Base-by-base conservation (phyloP, 2,888 invertebrate genomes). In the Ochlodes sylvanus region DNA sequence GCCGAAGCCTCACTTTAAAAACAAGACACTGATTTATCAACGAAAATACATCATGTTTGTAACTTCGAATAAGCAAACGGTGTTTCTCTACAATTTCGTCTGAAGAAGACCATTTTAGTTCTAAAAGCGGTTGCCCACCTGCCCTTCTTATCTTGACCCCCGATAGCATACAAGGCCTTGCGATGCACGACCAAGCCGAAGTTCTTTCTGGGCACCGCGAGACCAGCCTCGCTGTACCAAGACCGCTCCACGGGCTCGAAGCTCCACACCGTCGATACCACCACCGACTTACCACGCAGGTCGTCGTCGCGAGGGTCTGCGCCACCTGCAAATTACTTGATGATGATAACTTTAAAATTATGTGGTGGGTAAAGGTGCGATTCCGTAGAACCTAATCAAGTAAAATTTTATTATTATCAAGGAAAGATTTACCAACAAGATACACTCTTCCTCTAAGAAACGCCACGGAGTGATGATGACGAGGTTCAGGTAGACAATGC, bases 121-220 rank as follows among this genome's bases (percentile, higher is more conserved):
- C 5, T 10, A 38, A n/a, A 7, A n/a, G 32, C 15, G 15, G 38
- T 52, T 12, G n/a, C 55, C 42, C 69, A 91, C 93, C 93, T 94
- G 79, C 95, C 95, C 77, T 94, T 94, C 70, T 93, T 93, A 80
- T 95, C 95, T 84, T 96, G 95, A 7, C 96, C 96, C 0, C 96
- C 96, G 70, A 96, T 95, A 4, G 95, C 95, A 76, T 94, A 96
- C 75, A 97, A 86, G n/a, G 94, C 94, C 83, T 95, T 94, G 27
- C 94, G 94, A 74, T 94, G 94, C 1, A 94, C 95, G n/a, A 96
- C 94, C 6, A 96, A 88, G 0, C 95, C 96, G 76, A 96, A 96
- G 86, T 96, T 95, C 82, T 95, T 95, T 73, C 96, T 90, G 0
- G 95, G 92, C 27, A 94, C 90, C 17, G 94, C 89, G 75, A 96